These are phyloP conservation scores for Cancer borealis DNA, from an alignment of 2,888 invertebrate species.

Conservation along the genomic window DNA sequence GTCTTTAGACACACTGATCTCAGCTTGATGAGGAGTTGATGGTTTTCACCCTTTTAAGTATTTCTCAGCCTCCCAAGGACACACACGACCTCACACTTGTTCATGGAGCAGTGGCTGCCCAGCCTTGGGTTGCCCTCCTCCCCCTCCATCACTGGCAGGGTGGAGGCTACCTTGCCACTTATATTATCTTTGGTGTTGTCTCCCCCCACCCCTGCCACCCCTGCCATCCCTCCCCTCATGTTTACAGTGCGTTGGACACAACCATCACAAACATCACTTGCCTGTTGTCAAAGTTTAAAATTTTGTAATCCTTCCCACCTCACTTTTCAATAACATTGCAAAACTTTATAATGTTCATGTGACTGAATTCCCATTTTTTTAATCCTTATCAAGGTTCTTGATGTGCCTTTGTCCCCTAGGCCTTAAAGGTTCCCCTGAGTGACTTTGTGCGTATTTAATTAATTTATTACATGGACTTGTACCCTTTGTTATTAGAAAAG, in stretches of 20 bases:
- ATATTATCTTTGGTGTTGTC: not conserved
- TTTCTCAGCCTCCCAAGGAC: slow-evolving; percentile 61
- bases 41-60: slow-evolving; percentile 59
- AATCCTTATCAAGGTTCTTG: not conserved
- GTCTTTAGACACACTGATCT: slow-evolving; percentile 68
- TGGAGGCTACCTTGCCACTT: not conserved
- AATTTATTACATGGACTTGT: not conserved
- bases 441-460: not conserved
- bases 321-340: not conserved
- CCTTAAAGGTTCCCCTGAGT: slow-evolving; percentile 30
- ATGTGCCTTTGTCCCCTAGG: not conserved
- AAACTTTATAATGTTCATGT: not conserved
- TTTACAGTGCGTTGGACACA: not conserved
- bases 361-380: not conserved
- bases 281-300: not conserved
- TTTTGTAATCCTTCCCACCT: not conserved
- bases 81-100: slow-evolving; percentile 51
- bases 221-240: not conserved
- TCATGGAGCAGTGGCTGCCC: not conserved
- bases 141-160: not conserved
- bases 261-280: not conserved
- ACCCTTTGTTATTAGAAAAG: not conserved
- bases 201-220: not conserved
- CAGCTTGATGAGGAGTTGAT: slow-evolving; percentile 67
- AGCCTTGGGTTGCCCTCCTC: not conserved